Percentiles rank a stretch among this genome's conserved stretches.
Conservation (phyloP, 23 tunicate species). For the Diplosoma virens region DNA sequence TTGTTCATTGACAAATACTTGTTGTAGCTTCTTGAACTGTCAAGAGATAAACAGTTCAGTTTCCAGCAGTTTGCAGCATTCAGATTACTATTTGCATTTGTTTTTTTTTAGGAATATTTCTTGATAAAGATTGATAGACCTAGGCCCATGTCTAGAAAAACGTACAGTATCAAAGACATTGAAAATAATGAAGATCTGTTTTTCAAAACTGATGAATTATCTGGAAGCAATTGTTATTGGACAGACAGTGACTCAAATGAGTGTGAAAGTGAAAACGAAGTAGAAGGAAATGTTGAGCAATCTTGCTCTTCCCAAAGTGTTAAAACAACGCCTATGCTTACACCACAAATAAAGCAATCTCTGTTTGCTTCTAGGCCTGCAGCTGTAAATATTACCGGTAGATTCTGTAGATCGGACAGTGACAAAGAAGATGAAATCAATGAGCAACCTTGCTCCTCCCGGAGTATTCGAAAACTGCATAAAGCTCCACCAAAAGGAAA, state of each 20-base stretch:
- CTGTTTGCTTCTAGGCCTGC: conserved; percentile 27
- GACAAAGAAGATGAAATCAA: conserved; percentile 15
- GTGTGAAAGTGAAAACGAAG: conserved; percentile 15
- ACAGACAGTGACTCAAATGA: conserved; percentile 29
- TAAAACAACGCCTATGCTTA: conserved; percentile 5
- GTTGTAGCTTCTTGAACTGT: conserved; percentile 16
- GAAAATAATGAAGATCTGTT: conserved; percentile 25
- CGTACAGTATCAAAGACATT: conserved; percentile 21
- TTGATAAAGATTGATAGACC: conserved; percentile 11
- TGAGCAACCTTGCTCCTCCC: conserved; percentile 28
- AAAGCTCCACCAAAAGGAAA: conserved; percentile 19
- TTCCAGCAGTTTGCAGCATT: conserved; percentile 25
- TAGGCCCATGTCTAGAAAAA: conserved; percentile 18
- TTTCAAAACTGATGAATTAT: conserved; percentile 26
- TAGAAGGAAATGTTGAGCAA: conserved; percentile 7
- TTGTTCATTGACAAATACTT: conserved; percentile 14
- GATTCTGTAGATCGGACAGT: conserved; percentile 9
- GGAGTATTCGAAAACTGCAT: conserved; percentile 21
- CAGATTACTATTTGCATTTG: conserved; percentile 27
- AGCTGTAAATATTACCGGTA: conserved; percentile 24
- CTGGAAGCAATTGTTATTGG: conserved; percentile 30
- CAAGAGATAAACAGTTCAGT: neutral
- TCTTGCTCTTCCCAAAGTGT: conserved; percentile 11
- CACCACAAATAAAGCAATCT: conserved; percentile 15
- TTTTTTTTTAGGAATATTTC: conserved; percentile 18